Evolutionary conservation across 1,140 invertebrate genomes (phyloP).

Genomic region (Hormaphis cornu): DNA sequence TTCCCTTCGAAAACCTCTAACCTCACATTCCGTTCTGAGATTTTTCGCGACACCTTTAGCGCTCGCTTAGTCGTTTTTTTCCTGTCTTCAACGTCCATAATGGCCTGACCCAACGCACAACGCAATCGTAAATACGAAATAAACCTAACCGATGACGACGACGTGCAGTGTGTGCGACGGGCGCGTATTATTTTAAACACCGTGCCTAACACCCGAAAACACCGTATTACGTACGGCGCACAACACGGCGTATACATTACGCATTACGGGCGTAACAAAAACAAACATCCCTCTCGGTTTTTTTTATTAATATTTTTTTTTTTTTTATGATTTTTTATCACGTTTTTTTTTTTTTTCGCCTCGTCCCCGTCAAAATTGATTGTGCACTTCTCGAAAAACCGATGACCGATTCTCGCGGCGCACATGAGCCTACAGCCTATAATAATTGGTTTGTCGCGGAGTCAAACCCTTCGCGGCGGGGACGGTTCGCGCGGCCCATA

Average conservation of each 20-base stretch:
- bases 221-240: background rate
- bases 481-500: background rate
- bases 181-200: background rate
- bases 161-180: too few relatives aligned
- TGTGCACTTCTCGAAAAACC: background rate
- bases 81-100: too few relatives aligned
- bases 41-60: too few relatives aligned
- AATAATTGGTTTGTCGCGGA: conserved; percentile 32
- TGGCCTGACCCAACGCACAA: too few relatives aligned
- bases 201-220: background rate
- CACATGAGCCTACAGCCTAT: background rate
- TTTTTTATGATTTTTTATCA: background rate
- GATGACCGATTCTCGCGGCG: conserved; percentile 14
- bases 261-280: too few relatives aligned
- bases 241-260: background rate
- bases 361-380: conserved; percentile 24
- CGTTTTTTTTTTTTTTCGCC: background rate
- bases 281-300: background rate
- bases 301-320: background rate
- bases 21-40: too few relatives aligned
- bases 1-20: too few relatives aligned
- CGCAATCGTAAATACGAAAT: too few relatives aligned
- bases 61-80: too few relatives aligned
- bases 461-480: background rate
- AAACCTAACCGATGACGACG: too few relatives aligned